These are phyloP conservation scores for Caenorhabditis japonica DNA, from an alignment of 2,888 invertebrate species.

Conservation along the genomic window DNA sequence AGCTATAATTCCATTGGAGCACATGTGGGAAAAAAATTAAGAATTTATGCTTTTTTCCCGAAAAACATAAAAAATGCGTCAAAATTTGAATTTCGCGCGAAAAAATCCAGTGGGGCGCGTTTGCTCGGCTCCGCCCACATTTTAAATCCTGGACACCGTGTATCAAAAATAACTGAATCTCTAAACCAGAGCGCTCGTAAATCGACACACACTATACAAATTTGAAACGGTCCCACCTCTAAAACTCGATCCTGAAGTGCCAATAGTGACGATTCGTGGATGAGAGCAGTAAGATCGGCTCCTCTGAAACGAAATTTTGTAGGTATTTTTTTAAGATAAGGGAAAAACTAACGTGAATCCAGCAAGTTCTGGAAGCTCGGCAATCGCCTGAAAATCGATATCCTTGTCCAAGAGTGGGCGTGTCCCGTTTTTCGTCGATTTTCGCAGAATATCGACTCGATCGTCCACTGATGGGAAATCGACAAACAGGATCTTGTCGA, in stretches of 20 bases:
- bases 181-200: too few species aligned
- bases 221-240: conserved; percentile 31
- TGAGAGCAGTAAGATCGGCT: conserved; percentile 91
- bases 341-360: conserved; percentile 83
- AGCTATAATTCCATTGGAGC: too few species aligned
- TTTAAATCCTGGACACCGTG: too few species aligned
- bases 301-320: conserved; percentile 80
- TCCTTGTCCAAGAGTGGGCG: conserved; percentile 85
- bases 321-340: neutral
- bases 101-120: too few species aligned
- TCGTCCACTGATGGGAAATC: conserved; percentile 88
- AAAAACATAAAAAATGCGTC: too few species aligned
- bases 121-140: too few species aligned
- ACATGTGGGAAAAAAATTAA: too few species aligned
- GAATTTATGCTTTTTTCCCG: too few species aligned
- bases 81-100: too few species aligned
- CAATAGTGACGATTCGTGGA: conserved; percentile 88
- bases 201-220: too few species aligned
- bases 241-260: conserved; percentile 86
- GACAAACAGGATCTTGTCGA: conserved; percentile 91
- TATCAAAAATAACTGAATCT: too few species aligned
- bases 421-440: conserved; percentile 83
- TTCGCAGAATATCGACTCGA: conserved; percentile 87
- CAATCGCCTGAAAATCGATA: conserved; percentile 84
- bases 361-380: conserved; percentile 83